Conservation (phyloP, 2,797 vertebrate genomes). For the Peromyscus aztecus region DNA sequence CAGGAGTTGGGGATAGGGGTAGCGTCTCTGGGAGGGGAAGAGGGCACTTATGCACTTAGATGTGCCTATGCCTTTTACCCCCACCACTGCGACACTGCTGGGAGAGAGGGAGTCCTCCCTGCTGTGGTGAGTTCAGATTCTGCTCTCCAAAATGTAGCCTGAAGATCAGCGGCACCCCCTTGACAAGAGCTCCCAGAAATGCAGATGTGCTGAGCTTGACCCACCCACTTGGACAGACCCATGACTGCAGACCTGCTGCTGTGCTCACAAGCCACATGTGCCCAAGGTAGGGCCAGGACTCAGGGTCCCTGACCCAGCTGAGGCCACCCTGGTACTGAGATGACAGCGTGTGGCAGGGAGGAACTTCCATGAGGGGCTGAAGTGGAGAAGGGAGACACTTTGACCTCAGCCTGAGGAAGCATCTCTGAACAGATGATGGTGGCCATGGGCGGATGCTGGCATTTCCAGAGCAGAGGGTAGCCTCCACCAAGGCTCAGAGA, state of each 20-base stretch:
- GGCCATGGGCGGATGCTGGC: too few relatives aligned
- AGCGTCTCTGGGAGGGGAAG: background rate
- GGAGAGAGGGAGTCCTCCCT: background rate
- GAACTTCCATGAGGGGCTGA: fast-evolving
- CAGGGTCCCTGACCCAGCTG: fast-evolving
- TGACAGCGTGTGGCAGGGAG: fast-evolving
- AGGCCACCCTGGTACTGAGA: background rate
- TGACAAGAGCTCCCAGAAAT: background rate
- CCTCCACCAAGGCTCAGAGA: background rate
- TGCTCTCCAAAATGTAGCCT: background rate
- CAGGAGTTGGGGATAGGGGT: background rate
- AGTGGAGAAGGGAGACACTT: background rate
- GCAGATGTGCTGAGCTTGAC: background rate
- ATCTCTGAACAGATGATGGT: fast-evolving
- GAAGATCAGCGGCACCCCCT: background rate
- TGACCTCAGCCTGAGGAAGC: background rate
- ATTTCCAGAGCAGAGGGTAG: background rate
- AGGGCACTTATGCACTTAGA: fast-evolving
- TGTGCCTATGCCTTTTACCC: background rate
- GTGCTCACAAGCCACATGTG: background rate
- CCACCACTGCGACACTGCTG: background rate
- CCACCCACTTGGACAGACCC: background rate
- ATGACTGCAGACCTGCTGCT: background rate
- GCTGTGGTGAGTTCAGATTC: background rate
- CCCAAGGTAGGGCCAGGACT: background rate